These are phyloP conservation scores for Matsumurasca onukii DNA, from an alignment of 1,140 invertebrate genomes.

Conservation along the genomic window DNA sequence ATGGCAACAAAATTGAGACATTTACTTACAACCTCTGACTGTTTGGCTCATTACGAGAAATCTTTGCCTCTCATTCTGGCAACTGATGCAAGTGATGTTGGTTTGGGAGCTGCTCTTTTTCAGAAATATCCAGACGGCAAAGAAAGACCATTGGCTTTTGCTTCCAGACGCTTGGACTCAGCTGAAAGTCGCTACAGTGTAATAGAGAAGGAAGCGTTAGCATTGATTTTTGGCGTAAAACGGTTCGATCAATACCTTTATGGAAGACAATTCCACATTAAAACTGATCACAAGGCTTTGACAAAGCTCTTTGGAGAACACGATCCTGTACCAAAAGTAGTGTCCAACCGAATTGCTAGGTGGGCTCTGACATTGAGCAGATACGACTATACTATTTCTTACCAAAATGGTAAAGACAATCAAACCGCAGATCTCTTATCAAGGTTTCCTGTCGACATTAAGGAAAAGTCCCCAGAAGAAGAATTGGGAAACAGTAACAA, in stretches of 20 bases:
- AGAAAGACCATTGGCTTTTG: neutral
- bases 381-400: too few relatives aligned
- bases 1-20: neutral
- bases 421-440: too few relatives aligned
- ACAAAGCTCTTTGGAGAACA: neutral
- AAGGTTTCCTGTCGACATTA: too few relatives aligned
- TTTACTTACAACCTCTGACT: neutral
- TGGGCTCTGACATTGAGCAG: too few relatives aligned
- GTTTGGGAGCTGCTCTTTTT: neutral
- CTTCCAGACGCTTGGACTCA: neutral
- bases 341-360: neutral
- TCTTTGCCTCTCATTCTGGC: neutral
- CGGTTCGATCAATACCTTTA: neutral
- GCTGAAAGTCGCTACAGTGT: too few relatives aligned
- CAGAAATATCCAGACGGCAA: neutral
- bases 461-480: too few relatives aligned
- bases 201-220: neutral
- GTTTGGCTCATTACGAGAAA: neutral
- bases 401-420: too few relatives aligned
- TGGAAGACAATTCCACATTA: neutral
- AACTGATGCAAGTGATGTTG: neutral
- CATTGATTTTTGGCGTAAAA: neutral
- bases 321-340: neutral
- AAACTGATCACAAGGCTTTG: slow-evolving; percentile 5
- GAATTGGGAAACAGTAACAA: too few relatives aligned